Base-by-base conservation (phyloP, 2,888 invertebrate species). In the Nudaria mundana region DNA sequence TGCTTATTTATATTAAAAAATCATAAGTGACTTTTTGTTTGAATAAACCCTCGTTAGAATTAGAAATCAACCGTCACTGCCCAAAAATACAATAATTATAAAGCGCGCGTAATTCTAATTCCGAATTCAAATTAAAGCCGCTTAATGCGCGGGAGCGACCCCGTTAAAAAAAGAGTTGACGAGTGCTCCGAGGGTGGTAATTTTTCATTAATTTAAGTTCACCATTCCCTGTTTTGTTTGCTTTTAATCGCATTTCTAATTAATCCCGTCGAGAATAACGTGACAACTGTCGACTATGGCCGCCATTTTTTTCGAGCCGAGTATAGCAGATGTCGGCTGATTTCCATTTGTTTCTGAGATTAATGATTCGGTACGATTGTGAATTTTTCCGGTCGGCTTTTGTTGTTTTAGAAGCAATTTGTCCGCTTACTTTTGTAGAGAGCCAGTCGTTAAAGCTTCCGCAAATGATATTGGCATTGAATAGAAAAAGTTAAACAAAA, bases 201-300 rank as follows among this genome's bases (percentile, higher is more conserved):
- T 88, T 88, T 88, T 88, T 88, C 88, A 88, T 88, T 88, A 88
- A 88, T 88, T 88, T 88, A 88, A 88, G 88, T 88, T 88, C 88
- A 87, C 87, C 84, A 86, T 86, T 87, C 85, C 85, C 87, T 87
- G 87, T 88, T 87, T 88, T 88, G 88, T 88, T 88, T 88, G 87
- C 85, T 88, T 88, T 88, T 88, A 88, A 88, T 88, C 88, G 87
- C 84, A 87, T 88, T 88, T 88, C 87, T 88, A 88, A 88, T 88
- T 88, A 88, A 88, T 88, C 87, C 88, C 87, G 85, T 80, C 84
- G 87, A 87, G 87, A 87, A 88, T 88, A 88, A 87, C 88, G 87
- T 88, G 88, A 88, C 88, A 88, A 88, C 88, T 88, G 88, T 84
- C 86, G 87, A 81, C 87, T 85, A 84, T 82, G 79, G 78, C 81